These are phyloP conservation scores for Drosophila elegans DNA, from an alignment of 1,140 invertebrate genomes.

Conservation along the genomic window DNA sequence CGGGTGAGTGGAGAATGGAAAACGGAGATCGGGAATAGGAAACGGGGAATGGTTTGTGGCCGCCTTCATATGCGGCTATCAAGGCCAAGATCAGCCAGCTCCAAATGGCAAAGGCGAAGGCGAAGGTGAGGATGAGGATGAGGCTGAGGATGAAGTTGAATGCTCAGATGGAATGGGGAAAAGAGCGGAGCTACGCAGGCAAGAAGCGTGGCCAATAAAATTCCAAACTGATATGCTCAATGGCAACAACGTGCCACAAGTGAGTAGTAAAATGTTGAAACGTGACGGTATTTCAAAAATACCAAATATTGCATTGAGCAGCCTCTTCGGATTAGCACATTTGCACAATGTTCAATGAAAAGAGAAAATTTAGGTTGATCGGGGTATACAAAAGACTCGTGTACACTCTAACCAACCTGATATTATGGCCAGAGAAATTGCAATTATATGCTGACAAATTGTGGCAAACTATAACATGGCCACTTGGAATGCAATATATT, in stretches of 20 bases:
- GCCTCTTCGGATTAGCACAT: constrained; percentile 40
- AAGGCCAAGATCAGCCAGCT: constrained; percentile 76
- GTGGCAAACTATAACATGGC: constrained; percentile 45
- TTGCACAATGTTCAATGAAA: constrained; percentile 64
- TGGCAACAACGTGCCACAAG: constrained; percentile 82
- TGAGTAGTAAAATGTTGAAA: constrained; percentile 83
- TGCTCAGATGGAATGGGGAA: not conserved
- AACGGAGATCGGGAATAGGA: not conserved
- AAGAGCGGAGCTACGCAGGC: constrained; percentile 39
- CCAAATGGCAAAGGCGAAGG: constrained; percentile 42
- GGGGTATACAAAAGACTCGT: not conserved
- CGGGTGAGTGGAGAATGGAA: constrained; percentile 8
- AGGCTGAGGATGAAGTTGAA: too few species aligned
- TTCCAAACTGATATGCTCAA: constrained; percentile 82
- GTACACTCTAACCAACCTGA: constrained; percentile 21
- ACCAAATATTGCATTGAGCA: constrained; percentile 67
- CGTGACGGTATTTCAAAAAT: constrained; percentile 80
- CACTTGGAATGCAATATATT: constrained; percentile 17
- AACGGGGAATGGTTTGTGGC: constrained; percentile 38
- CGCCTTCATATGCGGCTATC: constrained; percentile 74
- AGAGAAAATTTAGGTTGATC: constrained; percentile 13
- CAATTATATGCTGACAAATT: constrained; percentile 35
- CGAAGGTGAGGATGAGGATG: not conserved
- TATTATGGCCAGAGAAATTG: constrained; percentile 41
- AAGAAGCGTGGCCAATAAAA: constrained; percentile 82